Evolutionary conservation across 2,888 invertebrate species (phyloP).

Genomic region (Stenotaenia linearis): DNA sequence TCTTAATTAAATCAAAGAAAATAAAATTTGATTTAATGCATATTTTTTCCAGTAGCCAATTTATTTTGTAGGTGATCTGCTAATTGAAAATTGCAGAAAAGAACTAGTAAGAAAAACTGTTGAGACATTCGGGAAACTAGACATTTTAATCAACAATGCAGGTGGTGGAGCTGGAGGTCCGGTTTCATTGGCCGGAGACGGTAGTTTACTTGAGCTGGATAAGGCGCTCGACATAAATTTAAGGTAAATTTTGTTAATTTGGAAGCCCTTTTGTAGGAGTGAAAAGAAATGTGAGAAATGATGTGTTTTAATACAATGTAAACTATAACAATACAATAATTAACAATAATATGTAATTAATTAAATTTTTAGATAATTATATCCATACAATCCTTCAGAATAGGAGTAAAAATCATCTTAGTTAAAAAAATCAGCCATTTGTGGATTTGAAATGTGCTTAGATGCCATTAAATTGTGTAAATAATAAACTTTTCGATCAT

Average conservation of each 20-base stretch:
- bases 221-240: background rate
- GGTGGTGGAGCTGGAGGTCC: background rate
- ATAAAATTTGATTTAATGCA: background rate
- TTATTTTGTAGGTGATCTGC: slow-evolving; percentile 1
- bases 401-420: too few relatives aligned
- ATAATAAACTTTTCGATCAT: too few relatives aligned
- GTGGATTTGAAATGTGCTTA: too few relatives aligned
- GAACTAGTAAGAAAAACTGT: background rate
- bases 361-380: too few relatives aligned
- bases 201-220: background rate
- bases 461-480: too few relatives aligned
- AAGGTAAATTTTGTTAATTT: background rate
- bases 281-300: too few relatives aligned
- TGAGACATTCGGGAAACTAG: background rate
- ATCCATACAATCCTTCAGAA: too few relatives aligned
- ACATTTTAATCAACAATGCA: background rate
- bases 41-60: background rate
- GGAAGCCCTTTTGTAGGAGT: too few relatives aligned
- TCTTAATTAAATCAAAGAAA: background rate
- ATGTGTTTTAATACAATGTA: too few relatives aligned
- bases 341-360: too few relatives aligned
- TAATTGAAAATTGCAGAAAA: background rate
- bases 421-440: too few relatives aligned
- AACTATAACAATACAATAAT: too few relatives aligned
- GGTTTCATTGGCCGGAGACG: background rate